Conservation (phyloP, 2,113 vertebrate genomes). For the Donacobius atricapilla region DNA sequence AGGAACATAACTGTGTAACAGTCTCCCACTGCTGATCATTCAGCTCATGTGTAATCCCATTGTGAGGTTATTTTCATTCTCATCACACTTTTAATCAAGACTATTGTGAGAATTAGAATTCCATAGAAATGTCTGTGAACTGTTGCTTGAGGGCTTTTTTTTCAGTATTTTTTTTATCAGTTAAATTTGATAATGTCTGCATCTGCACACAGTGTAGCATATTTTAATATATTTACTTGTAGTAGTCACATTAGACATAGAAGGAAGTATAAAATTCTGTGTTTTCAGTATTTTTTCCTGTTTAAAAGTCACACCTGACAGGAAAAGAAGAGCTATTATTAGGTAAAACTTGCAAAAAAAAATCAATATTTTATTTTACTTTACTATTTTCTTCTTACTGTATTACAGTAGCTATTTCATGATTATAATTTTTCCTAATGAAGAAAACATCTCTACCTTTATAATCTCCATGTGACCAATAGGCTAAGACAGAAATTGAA, state of each 20-base stretch:
- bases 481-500: background rate
- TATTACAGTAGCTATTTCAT: background rate
- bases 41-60: background rate
- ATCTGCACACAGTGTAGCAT: background rate
- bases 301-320: background rate
- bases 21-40: constrained; percentile 7
- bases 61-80: constrained; percentile 20
- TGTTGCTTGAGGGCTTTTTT: background rate
- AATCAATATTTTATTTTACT: background rate
- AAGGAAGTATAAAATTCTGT: background rate
- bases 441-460: background rate
- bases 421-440: background rate
- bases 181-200: background rate
- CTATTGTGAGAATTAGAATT: constrained; percentile 15
- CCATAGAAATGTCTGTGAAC: background rate
- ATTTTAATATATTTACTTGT: constrained; percentile 11
- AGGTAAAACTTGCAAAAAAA: background rate
- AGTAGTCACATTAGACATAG: background rate
- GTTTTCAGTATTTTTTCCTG: background rate
- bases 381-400: background rate
- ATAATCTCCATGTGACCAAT: background rate
- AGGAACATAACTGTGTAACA: background rate
- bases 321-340: background rate
- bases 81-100: constrained; percentile 39
- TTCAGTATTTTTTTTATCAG: background rate